Evolutionary conservation across 2,797 vertebrate genomes (phyloP).

Genomic region (Gobionotothen gibberifrons): DNA sequence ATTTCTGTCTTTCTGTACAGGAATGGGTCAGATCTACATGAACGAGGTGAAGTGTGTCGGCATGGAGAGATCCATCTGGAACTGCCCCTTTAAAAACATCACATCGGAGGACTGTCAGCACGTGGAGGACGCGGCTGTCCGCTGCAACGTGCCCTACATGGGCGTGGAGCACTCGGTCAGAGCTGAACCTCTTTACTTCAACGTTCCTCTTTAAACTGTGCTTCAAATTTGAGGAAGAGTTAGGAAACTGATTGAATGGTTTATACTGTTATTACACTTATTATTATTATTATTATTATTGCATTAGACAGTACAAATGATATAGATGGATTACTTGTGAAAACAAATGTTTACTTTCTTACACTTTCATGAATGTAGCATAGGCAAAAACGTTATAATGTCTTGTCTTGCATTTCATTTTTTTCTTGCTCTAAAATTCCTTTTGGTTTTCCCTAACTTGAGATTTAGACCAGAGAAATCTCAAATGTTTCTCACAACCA

Average conservation of each 20-base stretch:
- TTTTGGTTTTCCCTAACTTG: neutral
- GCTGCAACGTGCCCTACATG: constrained; percentile 94
- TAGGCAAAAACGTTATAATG: neutral
- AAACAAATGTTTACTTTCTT: constrained; percentile 14
- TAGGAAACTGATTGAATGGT: neutral
- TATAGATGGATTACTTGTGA: neutral
- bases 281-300: too few relatives aligned
- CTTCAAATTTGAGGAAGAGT: neutral
- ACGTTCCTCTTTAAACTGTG: neutral
- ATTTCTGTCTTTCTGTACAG: constrained; percentile 70
- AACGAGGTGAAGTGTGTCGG: constrained; percentile 93
- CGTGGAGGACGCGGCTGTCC: constrained; percentile 88
- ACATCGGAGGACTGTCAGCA: constrained; percentile 93
- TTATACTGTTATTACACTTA: neutral
- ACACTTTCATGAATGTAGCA: neutral
- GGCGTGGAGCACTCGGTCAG: constrained; percentile 92
- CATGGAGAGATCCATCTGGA: constrained; percentile 90
- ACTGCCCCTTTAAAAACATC: constrained; percentile 92
- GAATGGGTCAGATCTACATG: constrained; percentile 93
- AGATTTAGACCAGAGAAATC: constrained; percentile 31
- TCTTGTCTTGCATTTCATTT: neutral
- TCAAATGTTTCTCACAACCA: constrained; percentile 26
- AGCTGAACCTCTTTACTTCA: constrained; percentile 15
- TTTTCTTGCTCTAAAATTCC: constrained; percentile 7
- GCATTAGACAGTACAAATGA: neutral